Evolutionary conservation across 2,888 invertebrate species (phyloP).

Genomic region (Aspidapion aeneum): DNA sequence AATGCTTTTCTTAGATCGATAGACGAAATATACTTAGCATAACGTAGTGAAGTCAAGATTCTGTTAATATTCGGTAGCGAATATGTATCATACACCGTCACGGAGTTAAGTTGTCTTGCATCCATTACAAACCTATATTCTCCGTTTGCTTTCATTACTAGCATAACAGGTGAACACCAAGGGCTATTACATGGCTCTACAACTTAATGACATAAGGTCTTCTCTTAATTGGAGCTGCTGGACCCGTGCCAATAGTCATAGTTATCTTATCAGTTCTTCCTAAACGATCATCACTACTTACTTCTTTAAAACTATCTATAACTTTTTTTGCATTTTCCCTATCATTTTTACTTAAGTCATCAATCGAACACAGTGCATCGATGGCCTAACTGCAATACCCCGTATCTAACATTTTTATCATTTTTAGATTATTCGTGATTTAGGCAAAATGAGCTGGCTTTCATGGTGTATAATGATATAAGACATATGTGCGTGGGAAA

Average conservation of each 20-base stretch:
- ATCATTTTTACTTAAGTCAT: not conserved
- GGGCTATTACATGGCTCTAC: slow-evolving; percentile 16
- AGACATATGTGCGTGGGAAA: too few relatives aligned
- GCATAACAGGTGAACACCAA: slow-evolving; percentile 9
- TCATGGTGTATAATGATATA: too few relatives aligned
- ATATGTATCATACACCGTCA: slow-evolving; percentile 19
- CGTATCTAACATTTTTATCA: not conserved
- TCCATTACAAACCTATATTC: slow-evolving; percentile 19
- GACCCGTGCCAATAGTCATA: slow-evolving; percentile 15
- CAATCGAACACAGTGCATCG: not conserved
- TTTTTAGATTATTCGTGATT: not conserved
- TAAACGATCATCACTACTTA: slow-evolving; percentile 11
- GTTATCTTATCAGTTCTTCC: slow-evolving; percentile 16
- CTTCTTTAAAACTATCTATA: slow-evolving; percentile 12
- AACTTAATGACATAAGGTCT: slow-evolving; percentile 4
- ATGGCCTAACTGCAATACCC: too few relatives aligned
- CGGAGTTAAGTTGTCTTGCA: slow-evolving; percentile 13
- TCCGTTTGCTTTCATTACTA: slow-evolving; percentile 20
- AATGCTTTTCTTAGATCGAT: slow-evolving; percentile 19
- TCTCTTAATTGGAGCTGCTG: slow-evolving; percentile 12
- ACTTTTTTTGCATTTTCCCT: slow-evolving; percentile 7
- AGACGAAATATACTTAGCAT: slow-evolving; percentile 19
- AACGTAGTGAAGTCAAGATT: slow-evolving; percentile 9
- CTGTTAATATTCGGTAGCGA: slow-evolving; percentile 19
- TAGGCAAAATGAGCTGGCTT: too few relatives aligned